Conservation (phyloP, 2,113 vertebrate species). For the Hippocampus guttulatus region DNA sequence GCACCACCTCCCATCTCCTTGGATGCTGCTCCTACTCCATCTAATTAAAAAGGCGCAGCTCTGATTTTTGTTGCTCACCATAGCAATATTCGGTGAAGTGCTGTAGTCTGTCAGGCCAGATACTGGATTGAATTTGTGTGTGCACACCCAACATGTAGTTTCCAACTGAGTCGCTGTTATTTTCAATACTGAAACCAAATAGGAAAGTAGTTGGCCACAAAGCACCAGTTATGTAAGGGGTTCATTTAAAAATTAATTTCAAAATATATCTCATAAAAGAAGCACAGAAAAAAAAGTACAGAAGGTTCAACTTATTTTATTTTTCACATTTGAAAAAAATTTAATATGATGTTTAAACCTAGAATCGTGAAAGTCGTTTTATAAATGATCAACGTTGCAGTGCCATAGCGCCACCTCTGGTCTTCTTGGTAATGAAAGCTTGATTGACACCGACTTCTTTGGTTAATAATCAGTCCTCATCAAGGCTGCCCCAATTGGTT, state of each 20-base stretch:
- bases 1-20: conserved; percentile 37
- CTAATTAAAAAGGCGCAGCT: conserved; percentile 53
- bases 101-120: conserved; percentile 17
- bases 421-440: not conserved
- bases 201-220: too few relatives aligned
- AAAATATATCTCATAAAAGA: too few relatives aligned
- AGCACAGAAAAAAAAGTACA: too few relatives aligned
- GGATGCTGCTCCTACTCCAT: conserved; percentile 34
- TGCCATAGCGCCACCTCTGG: too few relatives aligned
- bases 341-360: too few relatives aligned
- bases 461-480: not conserved
- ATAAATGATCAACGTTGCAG: not conserved
- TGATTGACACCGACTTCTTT: not conserved
- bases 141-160: conserved; percentile 19
- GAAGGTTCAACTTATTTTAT: too few relatives aligned
- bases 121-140: conserved; percentile 46
- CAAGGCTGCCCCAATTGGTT: conserved; percentile 60
- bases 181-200: too few relatives aligned
- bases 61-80: conserved; percentile 33
- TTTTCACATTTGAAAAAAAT: too few relatives aligned
- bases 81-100: conserved; percentile 25
- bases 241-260: too few relatives aligned
- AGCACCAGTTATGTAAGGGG: too few relatives aligned
- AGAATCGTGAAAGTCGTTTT: too few relatives aligned
- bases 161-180: not conserved